Evolutionary conservation across 2,797 vertebrate species (phyloP).

Genomic region (Echiichthys vipera): DNA sequence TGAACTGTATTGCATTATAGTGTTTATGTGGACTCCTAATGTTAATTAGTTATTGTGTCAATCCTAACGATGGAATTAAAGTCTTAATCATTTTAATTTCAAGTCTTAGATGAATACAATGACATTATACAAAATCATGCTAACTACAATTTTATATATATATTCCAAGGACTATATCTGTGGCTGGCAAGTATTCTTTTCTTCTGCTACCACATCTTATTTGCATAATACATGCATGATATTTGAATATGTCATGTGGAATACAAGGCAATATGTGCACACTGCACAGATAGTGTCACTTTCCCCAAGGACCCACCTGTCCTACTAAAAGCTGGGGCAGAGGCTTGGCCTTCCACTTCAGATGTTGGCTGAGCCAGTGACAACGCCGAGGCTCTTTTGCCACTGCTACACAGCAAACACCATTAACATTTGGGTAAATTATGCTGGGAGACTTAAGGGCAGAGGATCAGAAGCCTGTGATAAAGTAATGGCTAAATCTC

Average conservation of each 20-base stretch:
- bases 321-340: slow-evolving; percentile 52
- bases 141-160: slow-evolving; percentile 4
- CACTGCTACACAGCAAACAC: slow-evolving; percentile 38
- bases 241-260: slow-evolving; percentile 54
- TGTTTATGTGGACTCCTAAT: neutral
- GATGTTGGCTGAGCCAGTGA: slow-evolving; percentile 52
- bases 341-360: slow-evolving; percentile 56
- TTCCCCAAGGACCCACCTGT: slow-evolving; percentile 29
- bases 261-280: slow-evolving; percentile 30
- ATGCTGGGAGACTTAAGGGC: slow-evolving; percentile 45
- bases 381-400: slow-evolving; percentile 42
- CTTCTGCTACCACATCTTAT: slow-evolving; percentile 30
- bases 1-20: neutral
- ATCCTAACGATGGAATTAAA: neutral
- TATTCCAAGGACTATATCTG: slow-evolving; percentile 18
- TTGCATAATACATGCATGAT: slow-evolving; percentile 46
- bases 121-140: slow-evolving; percentile 27
- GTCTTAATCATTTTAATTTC: neutral
- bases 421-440: slow-evolving; percentile 69
- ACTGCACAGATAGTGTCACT: slow-evolving; percentile 19
- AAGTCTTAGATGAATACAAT: slow-evolving; percentile 3
- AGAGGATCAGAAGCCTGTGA: slow-evolving; percentile 45
- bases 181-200: slow-evolving; percentile 22
- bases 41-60: too few relatives aligned
- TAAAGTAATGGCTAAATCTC: slow-evolving; percentile 66